Evolutionary conservation across 2,797 vertebrate species (phyloP), one percentile per base, ranked within the genome.

Genomic region (Enteromius argenteus): DNA sequence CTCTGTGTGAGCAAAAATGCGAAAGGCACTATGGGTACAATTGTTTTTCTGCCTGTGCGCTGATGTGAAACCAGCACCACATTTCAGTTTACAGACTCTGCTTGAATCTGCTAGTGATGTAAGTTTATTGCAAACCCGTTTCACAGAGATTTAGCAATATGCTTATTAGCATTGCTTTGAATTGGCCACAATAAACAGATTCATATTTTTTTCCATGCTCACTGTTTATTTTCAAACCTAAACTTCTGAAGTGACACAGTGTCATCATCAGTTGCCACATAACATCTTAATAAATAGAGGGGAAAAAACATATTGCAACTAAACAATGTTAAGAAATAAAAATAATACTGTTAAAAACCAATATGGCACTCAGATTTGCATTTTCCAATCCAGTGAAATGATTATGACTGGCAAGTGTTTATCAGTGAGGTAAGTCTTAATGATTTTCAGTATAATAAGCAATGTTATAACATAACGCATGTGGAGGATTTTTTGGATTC

Each of bases 401-500:
- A 58, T 81, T 81, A 60, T 17, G 27, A 60, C 23, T 30, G 15
- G 32, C 13, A 49, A 23, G 3, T 56, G n/a, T 56, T 69, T 30
- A 80, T 56, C n/a, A 44, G 10, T 44, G 67, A 44, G n/a, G 49
- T 42, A 19, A 56, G 17, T 44, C 5, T 77, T 51, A n/a, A 39
- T 39, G n/a, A 23, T 69, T 67, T n/a, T 75, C 35, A 58, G 69
- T 51, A 30, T 13, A 23, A 23, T 66, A 32, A 66, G 30, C 5
- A n/a, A 19, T 51, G 53, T 68, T 78, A 86, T 60, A 86, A 62
- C 80, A 86, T 17, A 72, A 89, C 64, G 73, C 95, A 96, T 37
- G 92, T 83, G 37, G 23, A 87, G 9, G 94, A 95, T 78, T 90
- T 92, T 86, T 90, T 92, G 30, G 81, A 83, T 77, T 17, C 78